Base-by-base conservation (phyloP, 2,797 vertebrate species). In the Tapera naevia region DNA sequence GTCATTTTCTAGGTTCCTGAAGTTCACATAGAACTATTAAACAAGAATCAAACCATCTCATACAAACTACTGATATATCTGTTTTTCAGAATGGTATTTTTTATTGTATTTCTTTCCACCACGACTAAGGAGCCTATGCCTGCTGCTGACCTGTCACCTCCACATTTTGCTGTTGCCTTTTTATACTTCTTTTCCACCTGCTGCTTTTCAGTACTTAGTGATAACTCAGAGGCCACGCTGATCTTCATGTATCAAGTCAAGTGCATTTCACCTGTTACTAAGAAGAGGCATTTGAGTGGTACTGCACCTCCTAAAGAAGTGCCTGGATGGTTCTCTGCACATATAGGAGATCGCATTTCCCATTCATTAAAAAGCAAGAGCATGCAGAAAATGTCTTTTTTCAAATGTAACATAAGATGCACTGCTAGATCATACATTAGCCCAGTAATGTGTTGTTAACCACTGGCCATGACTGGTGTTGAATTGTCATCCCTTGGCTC, bases 141-240 rank as follows among this genome's bases (percentile, higher is more conserved):
- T 91, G 64, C 95, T 94, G 73, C 87, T 96, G 89, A 96, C 94
- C 88, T 94, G 91, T 89, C 80, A 45, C 69, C 78, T 95, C 80
- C 80, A 93, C 91, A 96, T 94, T 95, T 88, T 94, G 85, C 92
- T 89, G 71, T 84, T 91, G 62, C 50, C 56, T 93, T 58, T 91
- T 80, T 89, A 74, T 93, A 97, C 23, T 96, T 94, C 80, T 94
- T 91, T 91, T 81, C 94, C 62, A 91, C 88, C 80, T 91, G 90
- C 93, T 97, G 88, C 79, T 97, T 97, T 94, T 93, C 86, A 94
- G 90, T 78, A 93, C 66, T n/a, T n/a, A n/a, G n/a, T 91, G 79
- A 81, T 89, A 96, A 94, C 95, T 95, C 86, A 35, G 87, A 93
- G 92, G 94, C 96, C 96, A 94, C 2, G 0, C 72, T 89, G 81